Evolutionary conservation across 2,888 invertebrate species (phyloP), one percentile per base, ranked within the genome.

Genomic region (Phrixothrix hirtus): DNA sequence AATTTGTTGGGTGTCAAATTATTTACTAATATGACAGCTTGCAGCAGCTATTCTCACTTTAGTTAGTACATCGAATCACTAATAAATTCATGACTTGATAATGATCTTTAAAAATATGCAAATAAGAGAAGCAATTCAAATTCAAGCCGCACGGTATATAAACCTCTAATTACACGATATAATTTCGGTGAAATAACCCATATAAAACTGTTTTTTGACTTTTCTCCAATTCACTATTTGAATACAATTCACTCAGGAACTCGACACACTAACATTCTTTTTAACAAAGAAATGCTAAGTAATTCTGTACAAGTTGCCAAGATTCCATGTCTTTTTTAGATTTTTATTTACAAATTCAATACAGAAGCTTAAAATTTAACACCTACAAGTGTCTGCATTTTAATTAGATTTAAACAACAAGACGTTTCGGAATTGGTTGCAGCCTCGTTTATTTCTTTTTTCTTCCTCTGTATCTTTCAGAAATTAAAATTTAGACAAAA

Each of bases 21-120:
- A n/a, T n/a, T n/a, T n/a, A n/a, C n/a, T n/a, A n/a, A n/a, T n/a
- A n/a, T n/a, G n/a, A n/a, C n/a, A n/a, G n/a, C n/a, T n/a, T n/a
- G n/a, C n/a, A n/a, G n/a, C n/a, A n/a, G n/a, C n/a, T n/a, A n/a
- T n/a, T n/a, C n/a, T n/a, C n/a, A n/a, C n/a, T n/a, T n/a, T n/a
- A n/a, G n/a, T n/a, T n/a, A n/a, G n/a, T n/a, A n/a, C n/a, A n/a
- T n/a, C n/a, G n/a, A n/a, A 32, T 35, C 34, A 31, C 29, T 16
- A 37, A 12, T n/a, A n/a, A n/a, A n/a, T n/a, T n/a, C n/a, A n/a
- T n/a, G n/a, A n/a, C n/a, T n/a, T 16, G 46, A 38, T 46, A 46
- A 32, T 46, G 46, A 36, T 39, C 47, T 32, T 48, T 48, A 39
- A 48, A 48, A 48, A 39, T 48, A 48, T 48, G 39, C 27, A 39